Evolutionary conservation across 2,888 invertebrate species (phyloP).

Genomic region (Sarcophaga rosellei): DNA sequence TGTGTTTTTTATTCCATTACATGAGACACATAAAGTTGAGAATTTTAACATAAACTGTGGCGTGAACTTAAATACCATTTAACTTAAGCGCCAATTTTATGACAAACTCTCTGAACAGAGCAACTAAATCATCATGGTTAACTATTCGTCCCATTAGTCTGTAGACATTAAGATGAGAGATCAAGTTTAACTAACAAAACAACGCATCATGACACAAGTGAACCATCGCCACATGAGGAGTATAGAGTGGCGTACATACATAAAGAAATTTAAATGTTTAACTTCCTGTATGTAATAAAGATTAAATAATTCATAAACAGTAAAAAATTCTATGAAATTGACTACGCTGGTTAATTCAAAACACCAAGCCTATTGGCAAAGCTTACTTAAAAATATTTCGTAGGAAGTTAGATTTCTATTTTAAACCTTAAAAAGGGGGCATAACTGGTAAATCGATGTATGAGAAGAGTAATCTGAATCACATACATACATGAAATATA

Average conservation of each 20-base stretch:
- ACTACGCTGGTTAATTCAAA: neutral
- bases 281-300: constrained; percentile 41
- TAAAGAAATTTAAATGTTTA: constrained; percentile 6
- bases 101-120: constrained; percentile 28
- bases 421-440: too few relatives aligned
- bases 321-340: neutral
- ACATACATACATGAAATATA: too few relatives aligned
- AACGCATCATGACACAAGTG: neutral
- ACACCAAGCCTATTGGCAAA: too few relatives aligned
- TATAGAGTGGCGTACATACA: neutral
- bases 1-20: constrained; percentile 24
- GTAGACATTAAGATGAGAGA: neutral
- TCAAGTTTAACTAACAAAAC: neutral
- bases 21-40: constrained; percentile 14
- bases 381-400: too few relatives aligned
- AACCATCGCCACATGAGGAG: neutral
- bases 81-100: constrained; percentile 54
- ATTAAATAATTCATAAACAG: neutral
- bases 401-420: too few relatives aligned
- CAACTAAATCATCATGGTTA: neutral
- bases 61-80: constrained; percentile 55
- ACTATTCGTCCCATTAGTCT: neutral
- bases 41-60: constrained; percentile 28
- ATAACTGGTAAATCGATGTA: too few relatives aligned
- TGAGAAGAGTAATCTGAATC: too few relatives aligned